Evolutionary conservation across 2,797 vertebrate species (phyloP).

Genomic region (Petrocephalus sullivani): DNA sequence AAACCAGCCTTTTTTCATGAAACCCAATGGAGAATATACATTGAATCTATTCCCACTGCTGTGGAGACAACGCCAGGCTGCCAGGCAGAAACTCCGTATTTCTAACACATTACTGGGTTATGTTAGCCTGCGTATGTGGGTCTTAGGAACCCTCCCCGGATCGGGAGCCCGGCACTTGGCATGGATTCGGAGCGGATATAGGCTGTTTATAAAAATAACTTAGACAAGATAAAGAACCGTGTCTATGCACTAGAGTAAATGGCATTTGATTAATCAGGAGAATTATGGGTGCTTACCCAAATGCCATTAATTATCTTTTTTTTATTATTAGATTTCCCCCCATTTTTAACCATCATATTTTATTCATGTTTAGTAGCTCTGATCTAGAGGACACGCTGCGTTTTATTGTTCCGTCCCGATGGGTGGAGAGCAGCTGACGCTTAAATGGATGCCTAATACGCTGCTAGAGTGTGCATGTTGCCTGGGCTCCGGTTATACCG

Average conservation of each 20-base stretch:
- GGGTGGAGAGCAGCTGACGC: not conserved
- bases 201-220: too few species aligned
- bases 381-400: too few species aligned
- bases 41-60: not conserved
- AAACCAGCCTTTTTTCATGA: not conserved
- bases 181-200: too few species aligned
- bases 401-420: not conserved
- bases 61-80: not conserved
- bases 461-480: not conserved
- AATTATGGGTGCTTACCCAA: not conserved
- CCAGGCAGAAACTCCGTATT: not conserved
- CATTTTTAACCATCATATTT: too few species aligned
- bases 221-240: too few species aligned
- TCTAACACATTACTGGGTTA: not conserved
- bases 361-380: too few species aligned
- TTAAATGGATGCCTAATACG: conserved; percentile 12
- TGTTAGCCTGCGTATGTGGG: not conserved
- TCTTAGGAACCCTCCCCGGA: not conserved
- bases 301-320: not conserved
- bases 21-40: too few species aligned
- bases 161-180: not conserved
- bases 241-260: too few species aligned
- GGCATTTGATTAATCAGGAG: too few species aligned
- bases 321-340: too few species aligned
- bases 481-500: not conserved